Evolutionary conservation across 2,797 vertebrate genomes (phyloP).

Genomic region (Eleutherodactylus coqui): DNA sequence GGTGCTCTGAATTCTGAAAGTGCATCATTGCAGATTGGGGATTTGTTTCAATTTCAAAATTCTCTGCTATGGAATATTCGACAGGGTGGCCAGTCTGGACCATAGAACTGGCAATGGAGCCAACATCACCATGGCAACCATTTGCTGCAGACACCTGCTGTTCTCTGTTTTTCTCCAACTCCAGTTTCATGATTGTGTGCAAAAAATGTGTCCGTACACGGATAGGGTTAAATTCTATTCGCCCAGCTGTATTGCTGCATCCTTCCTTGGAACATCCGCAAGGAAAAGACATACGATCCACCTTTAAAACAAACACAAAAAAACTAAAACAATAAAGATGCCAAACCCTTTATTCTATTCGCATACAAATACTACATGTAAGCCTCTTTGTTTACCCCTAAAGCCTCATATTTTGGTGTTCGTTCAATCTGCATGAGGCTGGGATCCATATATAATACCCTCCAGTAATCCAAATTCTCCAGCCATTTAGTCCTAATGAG

Average conservation of each 20-base stretch:
- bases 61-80: conserved; percentile 87
- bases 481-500: no score
- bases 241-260: conserved; percentile 94
- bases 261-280: conserved; percentile 98
- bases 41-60: conserved; percentile 80
- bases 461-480: neutral
- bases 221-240: conserved; percentile 98
- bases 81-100: conserved; percentile 83
- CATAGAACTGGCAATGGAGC: conserved; percentile 80
- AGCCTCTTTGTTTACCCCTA: neutral
- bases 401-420: neutral
- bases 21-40: conserved; percentile 86
- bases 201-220: conserved; percentile 98
- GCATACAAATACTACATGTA: neutral
- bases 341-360: neutral
- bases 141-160: conserved; percentile 84
- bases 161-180: conserved; percentile 96
- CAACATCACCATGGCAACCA: conserved; percentile 81
- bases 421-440: neutral
- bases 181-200: conserved; percentile 99
- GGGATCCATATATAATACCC: neutral
- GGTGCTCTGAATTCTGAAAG: conserved; percentile 84
- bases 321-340: conserved; percentile 60
- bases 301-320: conserved; percentile 77
- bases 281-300: conserved; percentile 99